These are phyloP conservation scores for Drosophila histrio DNA, from an alignment of 2,888 invertebrate species.

Conservation along the genomic window DNA sequence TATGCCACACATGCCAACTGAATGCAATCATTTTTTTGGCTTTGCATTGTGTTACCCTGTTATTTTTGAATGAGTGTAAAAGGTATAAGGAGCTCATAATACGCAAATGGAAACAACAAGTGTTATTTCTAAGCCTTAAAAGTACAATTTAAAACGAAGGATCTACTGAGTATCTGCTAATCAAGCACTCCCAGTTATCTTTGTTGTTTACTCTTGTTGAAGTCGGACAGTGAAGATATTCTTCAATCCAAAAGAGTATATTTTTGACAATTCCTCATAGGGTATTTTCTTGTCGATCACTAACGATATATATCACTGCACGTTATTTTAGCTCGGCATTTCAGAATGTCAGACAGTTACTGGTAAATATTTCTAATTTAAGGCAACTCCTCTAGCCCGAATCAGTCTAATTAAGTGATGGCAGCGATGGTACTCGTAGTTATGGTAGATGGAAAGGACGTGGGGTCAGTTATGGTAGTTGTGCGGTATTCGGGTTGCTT, in stretches of 20 bases:
- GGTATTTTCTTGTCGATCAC: background rate
- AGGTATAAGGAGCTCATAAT: too few species aligned
- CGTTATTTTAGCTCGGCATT: slow-evolving; percentile 1
- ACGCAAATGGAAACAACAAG: too few species aligned
- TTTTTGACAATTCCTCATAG: background rate
- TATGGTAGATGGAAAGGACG: background rate
- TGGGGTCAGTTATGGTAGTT: background rate
- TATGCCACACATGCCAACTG: background rate
- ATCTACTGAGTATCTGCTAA: too few species aligned
- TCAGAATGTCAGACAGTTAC: slow-evolving; percentile 2
- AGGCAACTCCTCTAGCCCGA: background rate
- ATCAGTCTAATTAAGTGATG: slow-evolving; percentile 49
- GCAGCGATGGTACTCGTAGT: background rate
- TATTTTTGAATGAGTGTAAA: background rate
- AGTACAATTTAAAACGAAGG: too few species aligned
- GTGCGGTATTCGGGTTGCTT: background rate
- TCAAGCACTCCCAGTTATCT: too few species aligned
- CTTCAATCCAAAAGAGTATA: too few species aligned
- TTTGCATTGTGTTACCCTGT: background rate
- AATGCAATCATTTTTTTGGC: background rate
- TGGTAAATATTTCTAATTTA: slow-evolving; percentile 24
- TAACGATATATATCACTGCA: too few species aligned
- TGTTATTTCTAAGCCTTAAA: too few species aligned
- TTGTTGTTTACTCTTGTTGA: too few species aligned
- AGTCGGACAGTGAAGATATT: too few species aligned